Evolutionary conservation across 2,888 invertebrate species (phyloP).

Genomic region (Carpatolechia fugitivella): DNA sequence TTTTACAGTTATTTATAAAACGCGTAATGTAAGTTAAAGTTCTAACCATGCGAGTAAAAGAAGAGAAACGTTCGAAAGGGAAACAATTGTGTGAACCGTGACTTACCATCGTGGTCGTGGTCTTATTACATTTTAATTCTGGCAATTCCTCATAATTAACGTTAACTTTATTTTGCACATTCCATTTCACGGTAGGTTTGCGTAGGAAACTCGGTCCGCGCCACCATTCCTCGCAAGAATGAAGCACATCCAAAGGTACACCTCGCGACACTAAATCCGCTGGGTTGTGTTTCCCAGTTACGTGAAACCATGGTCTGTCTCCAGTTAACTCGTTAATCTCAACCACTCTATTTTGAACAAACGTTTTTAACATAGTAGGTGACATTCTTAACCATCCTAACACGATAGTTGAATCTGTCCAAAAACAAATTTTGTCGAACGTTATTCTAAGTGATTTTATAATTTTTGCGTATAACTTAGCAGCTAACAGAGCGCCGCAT

Average conservation of each 20-base stretch:
- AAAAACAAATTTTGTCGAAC: background rate
- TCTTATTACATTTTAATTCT: background rate
- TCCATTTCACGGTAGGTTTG: background rate
- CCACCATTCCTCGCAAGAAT: background rate
- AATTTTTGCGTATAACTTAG: conserved; percentile 9
- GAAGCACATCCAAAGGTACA: conserved; percentile 9
- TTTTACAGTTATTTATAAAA: conserved; percentile 12
- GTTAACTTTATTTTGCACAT: background rate
- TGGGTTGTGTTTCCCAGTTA: conserved; percentile 10
- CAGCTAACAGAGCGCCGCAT: conserved; percentile 9
- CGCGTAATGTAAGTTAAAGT: conserved; percentile 11
- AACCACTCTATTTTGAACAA: no score
- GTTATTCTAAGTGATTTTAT: background rate
- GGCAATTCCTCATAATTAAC: background rate
- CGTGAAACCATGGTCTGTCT: conserved; percentile 15
- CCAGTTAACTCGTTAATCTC: conserved; percentile 20
- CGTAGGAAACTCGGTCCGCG: background rate
- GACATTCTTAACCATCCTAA: conserved; percentile 7
- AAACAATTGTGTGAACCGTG: background rate
- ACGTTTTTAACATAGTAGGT: conserved; percentile 16
- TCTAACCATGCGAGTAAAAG: background rate
- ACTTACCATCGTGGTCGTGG: background rate
- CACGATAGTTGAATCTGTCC: conserved; percentile 2
- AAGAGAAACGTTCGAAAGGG: conserved; percentile 5
- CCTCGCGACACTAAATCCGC: conserved; percentile 16